Evolutionary conservation across 2,113 vertebrate genomes (phyloP).

Genomic region (Bambusicola thoracicus): DNA sequence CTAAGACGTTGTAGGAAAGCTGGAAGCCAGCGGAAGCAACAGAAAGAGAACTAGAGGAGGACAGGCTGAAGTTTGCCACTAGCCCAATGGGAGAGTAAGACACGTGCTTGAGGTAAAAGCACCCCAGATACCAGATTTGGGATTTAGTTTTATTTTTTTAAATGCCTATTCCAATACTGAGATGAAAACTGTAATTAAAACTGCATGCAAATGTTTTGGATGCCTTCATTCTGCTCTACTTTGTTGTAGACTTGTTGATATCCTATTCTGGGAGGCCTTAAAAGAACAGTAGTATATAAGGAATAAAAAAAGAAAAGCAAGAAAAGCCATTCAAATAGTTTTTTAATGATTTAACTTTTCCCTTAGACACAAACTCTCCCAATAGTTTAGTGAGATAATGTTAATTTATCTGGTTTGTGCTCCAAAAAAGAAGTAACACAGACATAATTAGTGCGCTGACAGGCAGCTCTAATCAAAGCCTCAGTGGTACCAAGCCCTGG

Average conservation of each 20-base stretch:
- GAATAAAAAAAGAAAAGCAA: neutral
- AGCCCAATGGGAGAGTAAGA: neutral
- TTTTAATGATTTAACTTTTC: slow-evolving; percentile 18
- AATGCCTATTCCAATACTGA: neutral
- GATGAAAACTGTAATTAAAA: neutral
- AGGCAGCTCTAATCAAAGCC: slow-evolving; percentile 63
- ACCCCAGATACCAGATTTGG: neutral
- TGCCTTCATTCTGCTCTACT: neutral
- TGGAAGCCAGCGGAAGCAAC: neutral
- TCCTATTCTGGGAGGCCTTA: neutral
- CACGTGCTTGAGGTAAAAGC: neutral
- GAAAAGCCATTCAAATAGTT: neutral
- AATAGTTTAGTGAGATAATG: neutral
- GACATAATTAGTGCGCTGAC: slow-evolving; percentile 56
- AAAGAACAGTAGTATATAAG: neutral
- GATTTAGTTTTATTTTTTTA: neutral
- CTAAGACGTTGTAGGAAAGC: neutral
- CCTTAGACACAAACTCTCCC: neutral
- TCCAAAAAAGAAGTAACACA: slow-evolving; percentile 55
- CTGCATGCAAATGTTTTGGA: neutral
- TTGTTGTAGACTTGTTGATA: fast-evolving
- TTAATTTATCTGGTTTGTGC: slow-evolving; percentile 41
- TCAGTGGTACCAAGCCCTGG: slow-evolving; percentile 35
- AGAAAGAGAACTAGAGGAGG: neutral
- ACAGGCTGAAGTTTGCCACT: neutral